Base-by-base conservation (phyloP, 1,140 invertebrate species). In the Teleogryllus occipitalis region DNA sequence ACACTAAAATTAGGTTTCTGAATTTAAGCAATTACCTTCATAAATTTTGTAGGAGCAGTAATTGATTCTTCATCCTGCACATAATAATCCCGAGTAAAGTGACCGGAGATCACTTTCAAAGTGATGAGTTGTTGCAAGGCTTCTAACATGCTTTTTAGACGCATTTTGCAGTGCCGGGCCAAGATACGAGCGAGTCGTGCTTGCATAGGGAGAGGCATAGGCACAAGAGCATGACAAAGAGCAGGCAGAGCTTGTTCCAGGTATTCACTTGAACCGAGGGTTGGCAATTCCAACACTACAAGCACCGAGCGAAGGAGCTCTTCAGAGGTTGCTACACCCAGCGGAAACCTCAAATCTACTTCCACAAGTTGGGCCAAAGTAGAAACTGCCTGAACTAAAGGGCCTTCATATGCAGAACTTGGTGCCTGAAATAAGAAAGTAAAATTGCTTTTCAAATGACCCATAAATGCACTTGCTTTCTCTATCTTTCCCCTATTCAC, bases 101-200 rank as follows among this genome's bases (percentile, higher is more conserved):
- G 89, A 8, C 91, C 92, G 18, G 92, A 91, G 77, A 97, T 93
- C 2, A 97, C 92, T 83, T 89, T 89, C 7, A 92, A 87, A 1
- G 95, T 97, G 79, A 97, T 94, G 18, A 97, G 88, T 84, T 98
- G 95, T 84, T 98, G 96, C 3, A 97, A 87, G 46, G 92, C 91
- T 83, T 95, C 91, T 48, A 97, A 86, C 81, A 97, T 90, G 79
- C 89, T 89, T 47, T 90, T 89, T 14, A 98, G 85, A 78, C 92
- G 90, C 72, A 91, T 88, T 79, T 90, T 89, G 78, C 92, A 92
- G 82, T 93, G 92, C 54, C 88, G 88, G 0, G 94, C 91, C 95
- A 95, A 97, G 8, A 94, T 89, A 7, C 90, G 87, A 0, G 94
- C 95, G 73, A 98, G 85, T 83, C 91, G 91, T 0, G 93, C 94